Evolutionary conservation across 1,140 invertebrate species (phyloP).

Genomic region (Bursaphelenchus mucronatus): DNA sequence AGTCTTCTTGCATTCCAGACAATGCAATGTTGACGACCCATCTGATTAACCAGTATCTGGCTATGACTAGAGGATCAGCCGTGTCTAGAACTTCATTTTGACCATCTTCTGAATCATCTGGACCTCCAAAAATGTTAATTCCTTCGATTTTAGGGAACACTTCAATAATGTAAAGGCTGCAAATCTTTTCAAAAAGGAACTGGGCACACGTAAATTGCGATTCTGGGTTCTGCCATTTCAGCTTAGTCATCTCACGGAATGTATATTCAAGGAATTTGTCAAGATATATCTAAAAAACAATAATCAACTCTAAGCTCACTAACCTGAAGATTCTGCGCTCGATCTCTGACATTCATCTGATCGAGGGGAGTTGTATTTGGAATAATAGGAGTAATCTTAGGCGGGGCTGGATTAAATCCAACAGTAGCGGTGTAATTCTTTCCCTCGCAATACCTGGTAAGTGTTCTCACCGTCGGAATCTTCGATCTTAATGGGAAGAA

Average conservation of each 20-base stretch:
- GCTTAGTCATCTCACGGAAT: conserved; percentile 48
- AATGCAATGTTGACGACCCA: conserved; percentile 58
- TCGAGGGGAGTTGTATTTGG: conserved; percentile 23
- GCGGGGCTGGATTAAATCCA: conserved; percentile 33
- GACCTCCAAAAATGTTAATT: conserved; percentile 55
- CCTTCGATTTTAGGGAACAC: conserved; percentile 52
- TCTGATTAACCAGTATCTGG: conserved; percentile 48
- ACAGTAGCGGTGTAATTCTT: conserved; percentile 4
- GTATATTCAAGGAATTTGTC: conserved; percentile 59
- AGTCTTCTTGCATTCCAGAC: conserved; percentile 15
- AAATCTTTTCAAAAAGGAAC: conserved; percentile 53
- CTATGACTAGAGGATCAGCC: conserved; percentile 57
- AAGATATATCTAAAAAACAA: conserved; percentile 46
- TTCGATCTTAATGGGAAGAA: conserved; percentile 49
- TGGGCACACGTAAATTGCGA: conserved; percentile 43
- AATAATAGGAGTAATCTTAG: conserved; percentile 23
- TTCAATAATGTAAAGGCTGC: conserved; percentile 49
- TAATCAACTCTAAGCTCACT: conserved; percentile 4
- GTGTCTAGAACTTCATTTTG: conserved; percentile 47
- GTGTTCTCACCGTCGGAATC: conserved; percentile 33
- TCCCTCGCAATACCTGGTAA: conserved; percentile 48
- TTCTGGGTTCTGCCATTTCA: conserved; percentile 52
- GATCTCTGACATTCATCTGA: conserved; percentile 41
- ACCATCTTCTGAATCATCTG: conserved; percentile 46
- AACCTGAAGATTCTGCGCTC: conserved; percentile 54